phyloP scores from a whole-genome alignment of 2,113 vertebrate species.

The Cathartes aura region DNA sequence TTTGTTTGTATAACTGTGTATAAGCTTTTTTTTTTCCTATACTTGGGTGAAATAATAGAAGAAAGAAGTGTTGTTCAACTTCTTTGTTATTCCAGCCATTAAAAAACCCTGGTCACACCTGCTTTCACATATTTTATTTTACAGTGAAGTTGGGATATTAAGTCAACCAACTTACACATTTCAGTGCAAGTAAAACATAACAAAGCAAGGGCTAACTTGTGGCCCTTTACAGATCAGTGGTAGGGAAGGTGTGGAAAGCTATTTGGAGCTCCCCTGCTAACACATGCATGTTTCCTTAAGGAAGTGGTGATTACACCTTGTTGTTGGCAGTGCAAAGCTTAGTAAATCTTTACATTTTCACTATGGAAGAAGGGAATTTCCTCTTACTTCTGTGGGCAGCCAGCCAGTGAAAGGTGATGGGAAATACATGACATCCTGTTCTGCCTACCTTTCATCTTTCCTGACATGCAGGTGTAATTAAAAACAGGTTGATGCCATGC shows the following conservation, averaged over 20 bases:
- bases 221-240: not conserved
- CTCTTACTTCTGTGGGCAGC: constrained; percentile 31
- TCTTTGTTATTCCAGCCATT: not conserved
- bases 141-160: not conserved
- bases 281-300: constrained; percentile 30
- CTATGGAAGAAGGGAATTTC: constrained; percentile 53
- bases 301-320: constrained; percentile 46
- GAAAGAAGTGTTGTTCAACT: not conserved
- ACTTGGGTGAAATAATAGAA: not conserved
- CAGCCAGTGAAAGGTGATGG: constrained; percentile 66
- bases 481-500: constrained; percentile 50
- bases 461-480: constrained; percentile 66
- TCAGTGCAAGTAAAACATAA: not conserved
- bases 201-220: not conserved
- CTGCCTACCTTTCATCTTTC: constrained; percentile 53
- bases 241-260: constrained; percentile 22
- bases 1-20: not conserved
- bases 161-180: not conserved
- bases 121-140: not conserved
- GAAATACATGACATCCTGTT: constrained; percentile 59
- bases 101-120: not conserved
- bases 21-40: not conserved
- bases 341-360: constrained; percentile 54
- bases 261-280: constrained; percentile 11
- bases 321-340: constrained; percentile 42